Base-by-base conservation (phyloP, 1,140 invertebrate species). In the Cherax quadricarinatus region DNA sequence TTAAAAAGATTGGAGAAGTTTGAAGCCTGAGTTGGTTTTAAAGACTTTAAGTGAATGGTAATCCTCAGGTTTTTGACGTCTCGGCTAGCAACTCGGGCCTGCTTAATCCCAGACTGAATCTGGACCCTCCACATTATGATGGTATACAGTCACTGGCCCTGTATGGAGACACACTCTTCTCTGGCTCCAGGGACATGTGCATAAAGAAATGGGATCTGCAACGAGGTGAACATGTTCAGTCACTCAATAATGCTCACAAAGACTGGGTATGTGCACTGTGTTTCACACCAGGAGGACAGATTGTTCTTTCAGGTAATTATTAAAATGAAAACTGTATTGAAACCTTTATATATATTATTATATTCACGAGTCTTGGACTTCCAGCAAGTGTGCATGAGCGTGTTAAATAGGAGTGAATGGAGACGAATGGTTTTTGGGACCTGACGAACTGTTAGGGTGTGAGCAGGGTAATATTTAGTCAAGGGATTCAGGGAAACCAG, bases 61-160 rank as follows among this genome's bases (percentile, higher is more conserved):
- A 48, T 89, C 30, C 93, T n/a, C 86, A 96, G 96, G 95, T 97
- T 89, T 97, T 97, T 95, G 96, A 97, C 94, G 96, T 97, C 62
- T 93, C 94, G 94, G 94, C 96, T 86, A 96, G 95, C 91, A 95
- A 95, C 70, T 96, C 96, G 75, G 96, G 96, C 51, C 94, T 96
- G 30, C 94, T 96, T 86, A 95, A 96, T 53, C 97, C 97, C 16
- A 96, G 97, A 60, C 96, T 97, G 21, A 97, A 97, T 94, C 95
- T 99, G 14, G 96, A 97, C 89, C 98, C 98, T 12, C 98, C 98
- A 21, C 98, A 99, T 95, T 99, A 98, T 95, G 98, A 99, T 94
- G 98, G 98, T 14, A 97, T 98, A 75, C 97, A 98, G 94, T 97
- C 97, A 81, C 96, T 98, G 57, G 96, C 97, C n/a, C 95, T 98